A percentile compares a stretch with the other conserved stretches of the same genome.
Conservation (phyloP, 2,113 vertebrate species). For the Siniperca chuatsi region DNA sequence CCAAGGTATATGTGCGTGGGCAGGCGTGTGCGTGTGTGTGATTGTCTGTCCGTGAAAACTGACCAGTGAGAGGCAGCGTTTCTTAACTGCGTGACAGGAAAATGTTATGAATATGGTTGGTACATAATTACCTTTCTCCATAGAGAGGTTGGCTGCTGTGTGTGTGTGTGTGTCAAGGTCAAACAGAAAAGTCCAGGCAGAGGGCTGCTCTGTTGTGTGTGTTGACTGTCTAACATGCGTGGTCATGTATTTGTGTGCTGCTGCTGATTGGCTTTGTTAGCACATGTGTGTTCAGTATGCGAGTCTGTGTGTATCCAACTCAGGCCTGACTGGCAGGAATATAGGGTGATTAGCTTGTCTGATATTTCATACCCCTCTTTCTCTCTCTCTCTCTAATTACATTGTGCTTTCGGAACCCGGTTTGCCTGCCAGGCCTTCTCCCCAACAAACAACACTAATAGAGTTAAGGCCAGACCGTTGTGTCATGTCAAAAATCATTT, state of each 20-base stretch:
- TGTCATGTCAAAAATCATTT: slow-evolving; percentile 80
- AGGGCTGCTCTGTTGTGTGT: slow-evolving; percentile 27
- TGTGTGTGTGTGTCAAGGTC: slow-evolving; percentile 73
- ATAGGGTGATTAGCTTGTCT: slow-evolving; percentile 74
- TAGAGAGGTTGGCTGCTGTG: slow-evolving; percentile 31
- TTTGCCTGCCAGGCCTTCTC: slow-evolving; percentile 73
- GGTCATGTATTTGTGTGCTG: slow-evolving; percentile 11
- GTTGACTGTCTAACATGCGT: slow-evolving; percentile 7
- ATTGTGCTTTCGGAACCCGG: slow-evolving; percentile 75
- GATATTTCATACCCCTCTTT: slow-evolving; percentile 70
- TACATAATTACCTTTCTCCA: slow-evolving; percentile 37
- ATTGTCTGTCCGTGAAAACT: neutral
- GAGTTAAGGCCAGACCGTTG: slow-evolving; percentile 76
- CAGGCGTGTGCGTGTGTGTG: neutral
- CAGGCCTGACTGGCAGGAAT: slow-evolving; percentile 69
- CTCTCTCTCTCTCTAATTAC: slow-evolving; percentile 73
- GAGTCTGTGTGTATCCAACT: slow-evolving; percentile 37
- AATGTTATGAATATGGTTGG: slow-evolving; percentile 53
- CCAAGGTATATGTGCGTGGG: neutral
- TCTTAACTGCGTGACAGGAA: slow-evolving; percentile 39
- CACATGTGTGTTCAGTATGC: slow-evolving; percentile 14
- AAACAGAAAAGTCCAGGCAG: slow-evolving; percentile 54
- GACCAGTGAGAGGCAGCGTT: neutral
- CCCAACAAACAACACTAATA: slow-evolving; percentile 81
- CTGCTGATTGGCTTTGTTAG: slow-evolving; percentile 43